Percentiles rank a stretch among this genome's conserved stretches.
Conservation (phyloP, 2,113 vertebrate genomes). For the Calypte anna region DNA sequence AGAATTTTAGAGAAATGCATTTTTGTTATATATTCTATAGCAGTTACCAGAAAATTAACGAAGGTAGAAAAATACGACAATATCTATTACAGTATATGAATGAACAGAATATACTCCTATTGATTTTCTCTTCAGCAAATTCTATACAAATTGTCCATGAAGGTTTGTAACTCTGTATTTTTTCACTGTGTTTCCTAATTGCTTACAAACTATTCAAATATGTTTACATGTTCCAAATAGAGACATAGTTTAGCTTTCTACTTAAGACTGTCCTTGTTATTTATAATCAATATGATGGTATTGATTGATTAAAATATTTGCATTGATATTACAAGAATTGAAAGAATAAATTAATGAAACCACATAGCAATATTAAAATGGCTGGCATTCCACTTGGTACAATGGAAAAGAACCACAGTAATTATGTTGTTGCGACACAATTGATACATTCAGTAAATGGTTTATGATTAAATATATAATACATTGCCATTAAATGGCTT, state of each 20-base stretch:
- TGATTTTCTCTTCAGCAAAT: background rate
- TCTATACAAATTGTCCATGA: background rate
- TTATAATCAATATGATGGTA: background rate
- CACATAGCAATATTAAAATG: background rate
- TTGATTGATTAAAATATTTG: constrained; percentile 9
- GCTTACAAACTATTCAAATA: background rate
- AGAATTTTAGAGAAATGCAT: background rate
- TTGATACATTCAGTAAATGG: background rate
- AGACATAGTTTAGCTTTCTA: background rate
- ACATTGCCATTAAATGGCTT: background rate
- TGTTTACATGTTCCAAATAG: background rate
- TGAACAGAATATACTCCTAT: background rate
- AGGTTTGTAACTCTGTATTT: background rate
- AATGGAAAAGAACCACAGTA: constrained; percentile 12
- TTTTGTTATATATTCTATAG: background rate
- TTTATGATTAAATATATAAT: constrained; percentile 32
- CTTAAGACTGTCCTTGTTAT: background rate
- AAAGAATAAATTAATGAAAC: background rate
- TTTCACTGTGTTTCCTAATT: background rate
- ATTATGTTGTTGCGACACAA: background rate
- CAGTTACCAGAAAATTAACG: background rate
- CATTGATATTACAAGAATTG: background rate
- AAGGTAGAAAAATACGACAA: background rate
- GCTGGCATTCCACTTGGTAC: background rate
- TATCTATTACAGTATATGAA: background rate